Conservation (phyloP, 2,888 invertebrate genomes). For the Dicycla oo region DNA sequence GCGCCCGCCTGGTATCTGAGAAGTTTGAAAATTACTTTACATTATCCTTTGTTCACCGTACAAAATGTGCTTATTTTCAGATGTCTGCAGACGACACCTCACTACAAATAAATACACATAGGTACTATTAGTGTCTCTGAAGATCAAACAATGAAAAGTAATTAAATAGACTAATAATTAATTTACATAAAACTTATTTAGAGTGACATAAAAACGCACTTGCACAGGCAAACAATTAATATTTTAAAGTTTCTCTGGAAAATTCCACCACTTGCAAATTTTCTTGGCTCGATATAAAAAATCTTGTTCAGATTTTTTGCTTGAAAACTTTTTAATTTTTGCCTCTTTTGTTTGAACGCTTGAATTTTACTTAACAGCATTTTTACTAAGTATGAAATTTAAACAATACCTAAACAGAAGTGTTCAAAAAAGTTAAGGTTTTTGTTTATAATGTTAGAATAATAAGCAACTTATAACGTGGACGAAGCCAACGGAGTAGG, state of each 20-base stretch:
- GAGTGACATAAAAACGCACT: background rate
- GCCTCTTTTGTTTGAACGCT: slow-evolving; percentile 34
- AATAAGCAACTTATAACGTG: background rate
- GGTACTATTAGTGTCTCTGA: background rate
- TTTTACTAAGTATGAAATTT: slow-evolving; percentile 26
- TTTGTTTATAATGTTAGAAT: background rate
- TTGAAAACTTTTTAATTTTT: slow-evolving; percentile 21
- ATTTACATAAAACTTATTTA: background rate
- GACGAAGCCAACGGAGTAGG: no score
- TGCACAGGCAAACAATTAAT: background rate
- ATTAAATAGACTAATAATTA: background rate
- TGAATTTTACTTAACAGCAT: slow-evolving; percentile 29
- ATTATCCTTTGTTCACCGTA: no score
- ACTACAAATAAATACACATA: background rate
- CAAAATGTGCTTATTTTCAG: no score
- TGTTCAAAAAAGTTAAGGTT: background rate
- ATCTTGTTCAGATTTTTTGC: slow-evolving; percentile 21
- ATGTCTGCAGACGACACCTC: background rate
- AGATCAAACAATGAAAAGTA: background rate
- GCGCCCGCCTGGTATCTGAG: no score
- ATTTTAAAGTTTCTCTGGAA: slow-evolving; percentile 1
- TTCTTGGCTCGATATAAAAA: slow-evolving; percentile 13
- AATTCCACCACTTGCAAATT: slow-evolving; percentile 3
- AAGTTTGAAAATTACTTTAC: no score
- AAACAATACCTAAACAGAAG: background rate